Evolutionary conservation across 2,888 invertebrate species (phyloP).

Genomic region (Nymphalis polychloros): DNA sequence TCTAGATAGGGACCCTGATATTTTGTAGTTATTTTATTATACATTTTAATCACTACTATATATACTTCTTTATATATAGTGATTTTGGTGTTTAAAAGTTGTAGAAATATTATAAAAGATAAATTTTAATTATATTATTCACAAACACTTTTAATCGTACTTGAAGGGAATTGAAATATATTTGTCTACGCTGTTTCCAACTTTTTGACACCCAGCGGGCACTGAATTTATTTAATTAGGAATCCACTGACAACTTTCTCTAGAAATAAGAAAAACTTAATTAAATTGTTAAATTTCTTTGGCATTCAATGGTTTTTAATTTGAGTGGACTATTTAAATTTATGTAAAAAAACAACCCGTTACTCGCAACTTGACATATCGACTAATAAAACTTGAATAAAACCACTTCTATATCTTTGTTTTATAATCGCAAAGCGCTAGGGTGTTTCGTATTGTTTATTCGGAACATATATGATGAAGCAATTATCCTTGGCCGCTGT

Average conservation of each 20-base stretch:
- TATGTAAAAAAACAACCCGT: too few species aligned
- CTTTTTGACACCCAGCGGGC: conserved; percentile 35
- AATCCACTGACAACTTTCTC: conserved; percentile 34
- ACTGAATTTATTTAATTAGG: conserved; percentile 39
- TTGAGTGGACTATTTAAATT: neutral
- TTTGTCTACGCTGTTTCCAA: conserved; percentile 37
- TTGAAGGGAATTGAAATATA: conserved; percentile 37
- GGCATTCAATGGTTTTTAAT: neutral
- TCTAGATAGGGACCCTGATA: neutral
- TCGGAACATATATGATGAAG: conserved; percentile 48
- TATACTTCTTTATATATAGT: neutral
- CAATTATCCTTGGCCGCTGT: conserved; percentile 53
- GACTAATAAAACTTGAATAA: neutral
- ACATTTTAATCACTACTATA: neutral
- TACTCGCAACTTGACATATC: neutral
- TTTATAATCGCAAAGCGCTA: conserved; percentile 31
- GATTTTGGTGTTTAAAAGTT: neutral
- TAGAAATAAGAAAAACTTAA: conserved; percentile 13
- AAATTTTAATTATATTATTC: conserved; percentile 21
- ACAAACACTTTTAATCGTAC: conserved; percentile 30
- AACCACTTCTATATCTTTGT: neutral
- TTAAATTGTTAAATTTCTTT: conserved; percentile 15
- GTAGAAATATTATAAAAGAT: neutral
- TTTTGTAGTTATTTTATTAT: neutral
- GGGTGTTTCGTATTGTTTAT: conserved; percentile 45